Conservation (phyloP, 2,888 invertebrate species). For the Strigamia transsilvanica region DNA sequence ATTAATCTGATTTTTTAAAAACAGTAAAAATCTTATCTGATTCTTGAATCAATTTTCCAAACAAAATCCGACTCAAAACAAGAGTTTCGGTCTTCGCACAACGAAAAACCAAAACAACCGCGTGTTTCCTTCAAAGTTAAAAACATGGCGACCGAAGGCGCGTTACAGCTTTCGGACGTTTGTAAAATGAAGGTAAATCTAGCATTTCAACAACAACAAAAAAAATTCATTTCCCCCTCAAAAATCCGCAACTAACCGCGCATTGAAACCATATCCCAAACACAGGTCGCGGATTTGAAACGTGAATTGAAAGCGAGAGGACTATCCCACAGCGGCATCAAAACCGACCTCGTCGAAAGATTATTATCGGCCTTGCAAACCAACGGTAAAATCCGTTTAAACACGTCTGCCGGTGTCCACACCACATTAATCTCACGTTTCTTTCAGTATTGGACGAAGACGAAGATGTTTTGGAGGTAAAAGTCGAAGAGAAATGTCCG, state of each 20-base stretch:
- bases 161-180: background rate
- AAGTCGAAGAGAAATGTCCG: background rate
- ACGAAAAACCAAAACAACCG: background rate
- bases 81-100: background rate
- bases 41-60: too few relatives aligned
- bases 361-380: background rate
- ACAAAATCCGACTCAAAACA: background rate
- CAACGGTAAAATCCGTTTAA: too few relatives aligned
- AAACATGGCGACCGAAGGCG: background rate
- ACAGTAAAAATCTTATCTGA: too few relatives aligned
- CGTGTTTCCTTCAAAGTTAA: background rate
- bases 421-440: background rate
- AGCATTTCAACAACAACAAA: background rate
- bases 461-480: slow-evolving; percentile 20
- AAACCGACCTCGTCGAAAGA: background rate
- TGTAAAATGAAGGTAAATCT: background rate
- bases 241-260: background rate
- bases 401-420: too few relatives aligned
- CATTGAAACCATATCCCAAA: background rate
- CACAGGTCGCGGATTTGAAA: background rate
- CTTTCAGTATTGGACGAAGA: background rate
- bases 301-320: background rate
- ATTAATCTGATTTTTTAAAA: too few relatives aligned
- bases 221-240: too few relatives aligned
- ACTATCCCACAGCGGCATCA: background rate